A percentile compares a stretch with the other conserved stretches of the same genome.
These are phyloP conservation scores for Vultur gryphus DNA, from an alignment of 2,797 vertebrate species.

Conservation along the genomic window DNA sequence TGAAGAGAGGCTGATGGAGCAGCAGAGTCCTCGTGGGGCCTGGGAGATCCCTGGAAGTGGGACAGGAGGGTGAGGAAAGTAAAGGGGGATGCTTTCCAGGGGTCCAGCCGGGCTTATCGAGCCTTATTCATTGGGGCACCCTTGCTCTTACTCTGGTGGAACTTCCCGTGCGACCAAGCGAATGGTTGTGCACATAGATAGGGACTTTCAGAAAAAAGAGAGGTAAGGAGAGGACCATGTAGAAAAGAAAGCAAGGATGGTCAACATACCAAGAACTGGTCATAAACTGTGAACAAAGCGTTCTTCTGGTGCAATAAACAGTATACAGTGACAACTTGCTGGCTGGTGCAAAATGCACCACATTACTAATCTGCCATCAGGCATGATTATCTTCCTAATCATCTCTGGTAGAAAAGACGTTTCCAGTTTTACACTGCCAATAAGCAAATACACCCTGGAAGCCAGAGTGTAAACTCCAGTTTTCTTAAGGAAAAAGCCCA, in stretches of 20 bases:
- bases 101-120: not conserved
- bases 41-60: not conserved
- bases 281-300: not conserved
- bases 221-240: not conserved
- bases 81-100: not conserved
- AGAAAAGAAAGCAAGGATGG: not conserved
- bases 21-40: not conserved
- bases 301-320: not conserved
- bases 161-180: not conserved
- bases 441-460: not conserved
- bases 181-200: not conserved
- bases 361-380: not conserved
- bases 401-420: not conserved
- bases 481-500: not conserved
- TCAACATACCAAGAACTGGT: not conserved
- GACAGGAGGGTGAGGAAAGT: not conserved
- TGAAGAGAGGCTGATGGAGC: not conserved
- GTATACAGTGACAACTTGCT: not conserved
- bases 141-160: not conserved
- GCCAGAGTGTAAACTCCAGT: not conserved
- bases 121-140: not conserved
- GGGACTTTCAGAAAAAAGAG: not conserved
- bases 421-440: not conserved
- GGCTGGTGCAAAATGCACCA: not conserved
- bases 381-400: not conserved